Conservation (phyloP, 2,888 invertebrate genomes). For the Eristalis intricaria region DNA sequence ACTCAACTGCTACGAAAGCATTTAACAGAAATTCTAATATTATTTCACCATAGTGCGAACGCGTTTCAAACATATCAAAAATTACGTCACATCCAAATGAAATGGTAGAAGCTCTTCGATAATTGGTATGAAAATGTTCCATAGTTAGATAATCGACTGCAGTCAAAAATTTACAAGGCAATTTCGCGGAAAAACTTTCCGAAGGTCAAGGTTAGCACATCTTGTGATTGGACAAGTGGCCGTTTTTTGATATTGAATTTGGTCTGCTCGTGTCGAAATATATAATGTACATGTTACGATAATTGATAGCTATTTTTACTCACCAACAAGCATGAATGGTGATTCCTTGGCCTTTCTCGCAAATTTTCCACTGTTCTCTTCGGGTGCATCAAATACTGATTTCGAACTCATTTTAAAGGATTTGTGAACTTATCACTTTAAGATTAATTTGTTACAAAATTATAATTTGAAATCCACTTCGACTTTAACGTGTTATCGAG, state of each 20-base stretch:
- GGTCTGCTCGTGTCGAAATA: background rate
- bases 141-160: constrained; percentile 47
- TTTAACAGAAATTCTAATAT: background rate
- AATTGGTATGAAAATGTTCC: background rate
- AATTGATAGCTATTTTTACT: constrained; percentile 74
- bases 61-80: background rate
- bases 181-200: background rate
- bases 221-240: constrained; percentile 6
- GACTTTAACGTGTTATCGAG: background rate
- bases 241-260: constrained; percentile 41
- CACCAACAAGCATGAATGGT: constrained; percentile 88
- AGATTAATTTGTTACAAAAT: background rate
- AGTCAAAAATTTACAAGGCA: background rate
- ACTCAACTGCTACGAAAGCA: background rate
- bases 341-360: constrained; percentile 87
- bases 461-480: background rate
- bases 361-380: constrained; percentile 81
- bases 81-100: background rate
- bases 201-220: constrained; percentile 48
- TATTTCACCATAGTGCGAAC: background rate
- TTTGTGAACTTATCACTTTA: background rate
- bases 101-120: background rate
- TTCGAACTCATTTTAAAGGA: constrained; percentile 76
- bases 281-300: background rate
- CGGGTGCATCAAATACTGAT: constrained; percentile 78